Percentiles rank a stretch among this genome's conserved stretches.
Conservation (phyloP, 1,140 invertebrate genomes). For the Aphaenogaster ashmeadi region DNA sequence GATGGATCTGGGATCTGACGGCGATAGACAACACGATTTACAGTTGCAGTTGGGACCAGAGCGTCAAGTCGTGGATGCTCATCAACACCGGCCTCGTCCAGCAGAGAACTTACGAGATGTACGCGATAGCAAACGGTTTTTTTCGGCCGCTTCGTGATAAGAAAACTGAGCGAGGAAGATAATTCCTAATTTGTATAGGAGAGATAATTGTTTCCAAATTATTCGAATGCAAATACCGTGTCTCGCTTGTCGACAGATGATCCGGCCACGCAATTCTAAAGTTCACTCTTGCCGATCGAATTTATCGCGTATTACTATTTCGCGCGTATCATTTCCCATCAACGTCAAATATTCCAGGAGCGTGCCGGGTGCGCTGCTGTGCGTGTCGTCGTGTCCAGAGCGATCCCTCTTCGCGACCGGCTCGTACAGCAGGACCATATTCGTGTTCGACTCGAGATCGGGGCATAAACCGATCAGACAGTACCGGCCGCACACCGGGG, state of each 20-base stretch:
- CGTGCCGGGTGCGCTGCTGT: constrained; percentile 77
- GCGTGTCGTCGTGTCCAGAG: constrained; percentile 79
- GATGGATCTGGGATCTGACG: constrained; percentile 85
- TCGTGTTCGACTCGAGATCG: constrained; percentile 81
- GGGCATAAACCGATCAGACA: constrained; percentile 67
- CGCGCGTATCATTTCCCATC: neutral
- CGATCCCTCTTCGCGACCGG: constrained; percentile 79
- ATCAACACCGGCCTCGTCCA: constrained; percentile 69
- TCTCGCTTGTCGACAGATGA: neutral
- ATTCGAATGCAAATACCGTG: neutral
- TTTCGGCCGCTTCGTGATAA: constrained; percentile 38
- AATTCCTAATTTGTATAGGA: neutral
- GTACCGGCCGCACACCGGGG: constrained; percentile 79
- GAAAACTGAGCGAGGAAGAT: constrained; percentile 58
- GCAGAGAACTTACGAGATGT: constrained; percentile 80
- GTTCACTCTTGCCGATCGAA: constrained; percentile 44
- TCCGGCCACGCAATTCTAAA: constrained; percentile 27
- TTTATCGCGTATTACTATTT: constrained; percentile 13
- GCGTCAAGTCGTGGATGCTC: constrained; percentile 81
- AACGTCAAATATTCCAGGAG: constrained; percentile 69
- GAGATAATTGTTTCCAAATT: constrained; percentile 17
- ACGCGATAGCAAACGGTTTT: constrained; percentile 56
- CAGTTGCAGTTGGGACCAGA: constrained; percentile 84
- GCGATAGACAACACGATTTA: constrained; percentile 81
- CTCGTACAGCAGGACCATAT: constrained; percentile 78